phyloP scores from a whole-genome alignment of 2,797 vertebrate genomes.

The Acrocephalus scirpaceus region DNA sequence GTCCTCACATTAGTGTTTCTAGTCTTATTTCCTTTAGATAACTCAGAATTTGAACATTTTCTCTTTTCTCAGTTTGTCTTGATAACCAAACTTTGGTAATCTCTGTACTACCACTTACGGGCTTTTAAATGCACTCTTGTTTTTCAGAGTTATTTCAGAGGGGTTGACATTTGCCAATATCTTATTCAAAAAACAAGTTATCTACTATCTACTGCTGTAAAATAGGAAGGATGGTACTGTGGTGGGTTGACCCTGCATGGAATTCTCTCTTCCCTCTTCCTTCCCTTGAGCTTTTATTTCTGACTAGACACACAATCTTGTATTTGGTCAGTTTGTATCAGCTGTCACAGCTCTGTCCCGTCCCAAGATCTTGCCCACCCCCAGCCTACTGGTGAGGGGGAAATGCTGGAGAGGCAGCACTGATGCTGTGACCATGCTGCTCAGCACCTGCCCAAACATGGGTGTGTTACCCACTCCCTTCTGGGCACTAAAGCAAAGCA shows the following conservation, averaged over 20 bases:
- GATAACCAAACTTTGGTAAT: background rate
- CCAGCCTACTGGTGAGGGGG: background rate
- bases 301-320: background rate
- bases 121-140: background rate
- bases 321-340: background rate
- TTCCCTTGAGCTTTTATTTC: background rate
- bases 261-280: background rate
- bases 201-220: background rate
- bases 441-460: background rate
- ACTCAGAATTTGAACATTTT: background rate
- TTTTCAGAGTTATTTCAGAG: background rate
- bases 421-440: background rate
- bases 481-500: background rate
- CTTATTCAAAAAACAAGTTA: background rate
- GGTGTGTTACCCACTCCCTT: background rate
- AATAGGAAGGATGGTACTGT: background rate
- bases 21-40: background rate
- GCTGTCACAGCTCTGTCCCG: background rate
- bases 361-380: background rate
- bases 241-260: background rate
- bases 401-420: accelerated
- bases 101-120: background rate
- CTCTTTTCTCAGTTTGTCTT: background rate
- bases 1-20: background rate
- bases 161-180: background rate